A percentile compares a stretch with the other conserved stretches of the same genome.
These are phyloP conservation scores for Eupeodes latifasciatus DNA, from an alignment of 2,888 invertebrate species.

Conservation along the genomic window DNA sequence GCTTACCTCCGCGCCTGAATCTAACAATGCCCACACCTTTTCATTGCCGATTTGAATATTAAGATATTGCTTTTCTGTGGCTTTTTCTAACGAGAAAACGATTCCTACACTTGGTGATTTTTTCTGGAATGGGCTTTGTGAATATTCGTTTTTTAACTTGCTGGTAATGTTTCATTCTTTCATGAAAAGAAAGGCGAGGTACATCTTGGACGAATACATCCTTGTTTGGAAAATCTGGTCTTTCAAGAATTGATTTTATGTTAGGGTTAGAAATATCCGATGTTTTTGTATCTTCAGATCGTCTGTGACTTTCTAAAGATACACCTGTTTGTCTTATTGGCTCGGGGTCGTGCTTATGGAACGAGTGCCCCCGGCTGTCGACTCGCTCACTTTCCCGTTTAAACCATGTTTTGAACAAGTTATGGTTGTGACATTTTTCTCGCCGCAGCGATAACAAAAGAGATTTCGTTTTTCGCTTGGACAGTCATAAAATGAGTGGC, in stretches of 20 bases:
- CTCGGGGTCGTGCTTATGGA: too few relatives aligned
- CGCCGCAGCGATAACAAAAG: background rate
- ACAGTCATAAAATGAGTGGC: background rate
- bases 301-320: too few relatives aligned
- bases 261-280: too few relatives aligned
- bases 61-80: background rate
- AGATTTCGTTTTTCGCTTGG: background rate
- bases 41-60: conserved; percentile 8
- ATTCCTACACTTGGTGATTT: background rate
- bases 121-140: too few relatives aligned
- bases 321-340: too few relatives aligned
- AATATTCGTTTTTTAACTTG: background rate
- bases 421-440: background rate
- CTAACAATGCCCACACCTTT: background rate
- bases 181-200: background rate
- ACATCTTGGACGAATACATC: too few relatives aligned
- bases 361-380: too few relatives aligned
- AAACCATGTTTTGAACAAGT: background rate
- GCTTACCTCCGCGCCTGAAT: background rate
- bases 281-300: too few relatives aligned
- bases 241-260: too few relatives aligned
- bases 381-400: background rate
- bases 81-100: background rate
- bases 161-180: background rate
- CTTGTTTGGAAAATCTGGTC: too few relatives aligned